These are phyloP conservation scores for Falco punctatus DNA, from an alignment of 2,113 vertebrate species.

Conservation along the genomic window DNA sequence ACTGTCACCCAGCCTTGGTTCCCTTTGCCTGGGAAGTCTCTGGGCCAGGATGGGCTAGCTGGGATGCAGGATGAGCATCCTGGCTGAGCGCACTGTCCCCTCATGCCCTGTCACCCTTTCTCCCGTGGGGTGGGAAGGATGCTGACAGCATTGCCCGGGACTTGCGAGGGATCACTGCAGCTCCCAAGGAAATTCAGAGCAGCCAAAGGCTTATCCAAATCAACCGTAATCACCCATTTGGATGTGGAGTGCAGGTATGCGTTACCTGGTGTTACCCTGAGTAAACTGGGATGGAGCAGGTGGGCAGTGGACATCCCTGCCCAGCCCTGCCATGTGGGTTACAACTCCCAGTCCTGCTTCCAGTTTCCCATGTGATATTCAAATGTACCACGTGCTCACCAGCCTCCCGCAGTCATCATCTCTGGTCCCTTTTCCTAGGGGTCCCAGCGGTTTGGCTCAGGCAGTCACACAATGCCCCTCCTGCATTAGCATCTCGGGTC, in stretches of 20 bases:
- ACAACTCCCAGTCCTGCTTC: background rate
- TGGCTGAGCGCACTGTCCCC: rapidly evolving
- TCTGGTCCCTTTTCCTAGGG: background rate
- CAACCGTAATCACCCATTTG: background rate
- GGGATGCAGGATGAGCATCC: background rate
- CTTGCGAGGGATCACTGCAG: background rate
- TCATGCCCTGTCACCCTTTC: background rate
- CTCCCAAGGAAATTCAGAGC: background rate
- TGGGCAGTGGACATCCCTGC: background rate
- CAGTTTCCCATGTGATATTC: background rate
- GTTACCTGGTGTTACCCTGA: background rate
- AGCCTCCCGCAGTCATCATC: rapidly evolving
- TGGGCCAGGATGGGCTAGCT: background rate
- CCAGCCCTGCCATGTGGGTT: background rate
- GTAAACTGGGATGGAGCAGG: background rate
- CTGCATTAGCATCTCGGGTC: background rate
- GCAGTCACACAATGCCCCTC: background rate
- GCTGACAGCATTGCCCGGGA: rapidly evolving
- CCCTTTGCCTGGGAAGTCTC: background rate
- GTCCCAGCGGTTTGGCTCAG: background rate
- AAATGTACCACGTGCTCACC: background rate
- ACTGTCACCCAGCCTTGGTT: rapidly evolving
- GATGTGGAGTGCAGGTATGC: background rate
- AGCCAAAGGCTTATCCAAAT: background rate
- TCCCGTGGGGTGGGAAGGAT: rapidly evolving